Conservation (phyloP, 2,888 invertebrate species). For the Heterodera filipjevi region DNA sequence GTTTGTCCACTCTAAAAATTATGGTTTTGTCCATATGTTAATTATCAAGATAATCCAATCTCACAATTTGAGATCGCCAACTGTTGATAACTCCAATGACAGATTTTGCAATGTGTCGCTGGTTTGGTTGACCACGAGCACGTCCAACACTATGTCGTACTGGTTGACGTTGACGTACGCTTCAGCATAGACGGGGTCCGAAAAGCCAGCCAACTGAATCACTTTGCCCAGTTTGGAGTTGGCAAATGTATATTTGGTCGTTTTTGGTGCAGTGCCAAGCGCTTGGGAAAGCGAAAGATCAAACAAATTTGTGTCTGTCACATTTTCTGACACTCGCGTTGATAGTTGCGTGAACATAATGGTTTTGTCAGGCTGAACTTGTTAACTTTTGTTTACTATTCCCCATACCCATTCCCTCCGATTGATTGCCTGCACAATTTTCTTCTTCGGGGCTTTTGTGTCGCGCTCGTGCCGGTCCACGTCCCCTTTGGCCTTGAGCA, state of each 20-base stretch:
- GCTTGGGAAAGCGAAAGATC: constrained; percentile 84
- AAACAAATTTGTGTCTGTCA: constrained; percentile 79
- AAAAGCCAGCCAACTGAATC: constrained; percentile 95
- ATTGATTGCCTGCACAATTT: constrained; percentile 51
- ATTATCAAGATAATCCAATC: neutral
- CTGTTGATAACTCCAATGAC: constrained; percentile 92
- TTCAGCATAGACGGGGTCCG: constrained; percentile 98
- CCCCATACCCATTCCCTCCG: neutral
- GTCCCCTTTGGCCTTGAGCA: constrained; percentile 71
- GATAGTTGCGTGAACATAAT: constrained; percentile 80
- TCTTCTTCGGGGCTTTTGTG: constrained; percentile 41
- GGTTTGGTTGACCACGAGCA: constrained; percentile 96
- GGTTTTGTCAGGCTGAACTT: constrained; percentile 82
- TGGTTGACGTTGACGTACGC: constrained; percentile 99
- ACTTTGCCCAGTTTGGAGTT: constrained; percentile 73
- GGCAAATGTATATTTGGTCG: constrained; percentile 67
- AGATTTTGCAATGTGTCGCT: constrained; percentile 96
- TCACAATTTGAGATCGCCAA: constrained; percentile 81
- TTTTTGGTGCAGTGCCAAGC: constrained; percentile 62
- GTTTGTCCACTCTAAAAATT: constrained; percentile 83
- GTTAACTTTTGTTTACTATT: constrained; percentile 4
- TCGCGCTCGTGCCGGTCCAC: constrained; percentile 51
- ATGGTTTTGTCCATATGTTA: no score
- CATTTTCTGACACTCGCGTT: constrained; percentile 66
- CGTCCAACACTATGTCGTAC: constrained; percentile 79